phyloP scores from a whole-genome alignment of 2,797 vertebrate genomes.

The Betta splendens region DNA sequence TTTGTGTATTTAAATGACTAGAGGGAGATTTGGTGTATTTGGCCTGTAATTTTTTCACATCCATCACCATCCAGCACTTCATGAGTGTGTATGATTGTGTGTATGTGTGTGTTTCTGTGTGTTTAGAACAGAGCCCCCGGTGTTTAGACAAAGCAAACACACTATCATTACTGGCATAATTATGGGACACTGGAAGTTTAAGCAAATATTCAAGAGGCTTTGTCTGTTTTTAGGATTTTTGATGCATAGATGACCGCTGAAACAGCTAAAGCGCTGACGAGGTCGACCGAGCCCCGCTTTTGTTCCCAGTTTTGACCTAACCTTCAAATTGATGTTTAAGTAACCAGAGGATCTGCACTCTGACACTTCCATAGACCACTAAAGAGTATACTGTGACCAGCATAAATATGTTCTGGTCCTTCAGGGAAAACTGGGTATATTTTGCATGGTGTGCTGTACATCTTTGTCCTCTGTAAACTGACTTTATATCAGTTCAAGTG shows the following conservation, averaged over 20 bases:
- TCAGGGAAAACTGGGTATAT: slow-evolving; percentile 41
- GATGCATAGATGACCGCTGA: slow-evolving; percentile 68
- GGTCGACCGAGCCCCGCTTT: slow-evolving; percentile 52
- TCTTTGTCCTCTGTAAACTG: slow-evolving; percentile 28
- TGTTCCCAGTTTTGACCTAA: slow-evolving; percentile 57
- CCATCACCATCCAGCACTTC: slow-evolving; percentile 47
- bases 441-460: slow-evolving; percentile 29
- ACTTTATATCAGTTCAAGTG: slow-evolving; percentile 13
- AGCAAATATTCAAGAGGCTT: slow-evolving; percentile 78
- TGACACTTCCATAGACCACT: slow-evolving; percentile 56
- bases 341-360: slow-evolving; percentile 56
- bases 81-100: slow-evolving; percentile 28
- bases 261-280: slow-evolving; percentile 63
- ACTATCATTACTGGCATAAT: slow-evolving; percentile 79
- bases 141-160: slow-evolving; percentile 75
- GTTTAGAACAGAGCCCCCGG: slow-evolving; percentile 65
- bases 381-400: slow-evolving; percentile 58
- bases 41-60: slow-evolving; percentile 66
- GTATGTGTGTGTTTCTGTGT: slow-evolving; percentile 55
- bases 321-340: slow-evolving; percentile 59
- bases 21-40: slow-evolving; percentile 28
- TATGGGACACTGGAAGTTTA: slow-evolving; percentile 78
- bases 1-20: slow-evolving; percentile 41
- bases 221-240: slow-evolving; percentile 75
- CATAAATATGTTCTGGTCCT: slow-evolving; percentile 52